phyloP scores from a whole-genome alignment of 1,140 invertebrate species.

The Leucophenga varia region DNA sequence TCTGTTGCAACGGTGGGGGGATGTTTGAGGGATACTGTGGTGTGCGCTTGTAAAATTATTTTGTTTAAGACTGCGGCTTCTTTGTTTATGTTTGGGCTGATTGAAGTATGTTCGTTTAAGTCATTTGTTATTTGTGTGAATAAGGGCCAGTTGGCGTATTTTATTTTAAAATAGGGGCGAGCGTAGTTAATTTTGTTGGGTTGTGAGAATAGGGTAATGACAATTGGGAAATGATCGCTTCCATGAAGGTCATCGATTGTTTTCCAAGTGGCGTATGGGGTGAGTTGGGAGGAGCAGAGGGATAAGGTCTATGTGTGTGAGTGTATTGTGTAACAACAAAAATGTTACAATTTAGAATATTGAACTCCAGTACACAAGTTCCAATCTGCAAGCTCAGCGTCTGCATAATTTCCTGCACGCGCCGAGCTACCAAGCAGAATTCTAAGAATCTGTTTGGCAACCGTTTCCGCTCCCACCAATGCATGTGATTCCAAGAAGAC shows the following conservation, averaged over 20 bases:
- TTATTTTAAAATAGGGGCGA: conserved; percentile 3
- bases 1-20: background rate
- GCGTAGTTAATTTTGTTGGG: no score
- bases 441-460: no score
- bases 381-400: no score
- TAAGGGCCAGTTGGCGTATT: background rate
- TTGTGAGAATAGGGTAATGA: background rate
- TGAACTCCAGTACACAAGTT: no score
- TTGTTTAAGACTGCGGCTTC: conserved; percentile 7
- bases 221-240: conserved; percentile 8
- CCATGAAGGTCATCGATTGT: conserved; percentile 3
- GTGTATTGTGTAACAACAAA: no score
- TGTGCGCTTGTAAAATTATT: conserved; percentile 9
- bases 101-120: background rate
- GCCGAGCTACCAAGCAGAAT: no score
- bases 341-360: no score
- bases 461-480: no score
- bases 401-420: no score
- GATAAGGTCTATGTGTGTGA: no score
- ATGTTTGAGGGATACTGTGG: conserved; percentile 5
- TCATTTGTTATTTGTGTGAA: conserved; percentile 3
- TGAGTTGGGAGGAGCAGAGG: no score
- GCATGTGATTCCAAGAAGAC: no score
- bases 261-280: background rate
- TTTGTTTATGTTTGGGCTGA: conserved; percentile 8